A percentile compares a stretch with the other conserved stretches of the same genome.
These are phyloP conservation scores for Gadus chalcogrammus DNA, from an alignment of 2,113 vertebrate genomes.

Conservation along the genomic window DNA sequence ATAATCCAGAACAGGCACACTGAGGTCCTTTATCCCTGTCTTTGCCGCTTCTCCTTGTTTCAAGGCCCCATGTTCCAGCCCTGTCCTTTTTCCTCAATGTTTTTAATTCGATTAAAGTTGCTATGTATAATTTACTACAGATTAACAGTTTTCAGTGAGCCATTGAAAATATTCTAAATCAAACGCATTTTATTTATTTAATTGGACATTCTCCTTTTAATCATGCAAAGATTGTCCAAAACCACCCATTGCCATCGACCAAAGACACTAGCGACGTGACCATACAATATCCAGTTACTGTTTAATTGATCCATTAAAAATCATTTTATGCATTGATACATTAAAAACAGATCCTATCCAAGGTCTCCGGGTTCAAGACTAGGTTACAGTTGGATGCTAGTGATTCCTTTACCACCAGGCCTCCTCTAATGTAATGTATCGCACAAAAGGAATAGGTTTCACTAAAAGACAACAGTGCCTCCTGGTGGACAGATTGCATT, in stretches of 20 bases:
- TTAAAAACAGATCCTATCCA: constrained; percentile 3
- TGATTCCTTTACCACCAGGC: constrained; percentile 28
- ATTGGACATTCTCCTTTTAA: constrained; percentile 8
- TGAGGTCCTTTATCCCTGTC: constrained; percentile 59
- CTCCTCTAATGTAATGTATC: constrained; percentile 33
- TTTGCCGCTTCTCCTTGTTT: constrained; percentile 42
- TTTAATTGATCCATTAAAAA: constrained; percentile 9
- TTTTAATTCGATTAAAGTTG: too few species aligned
- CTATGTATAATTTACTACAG: too few species aligned
- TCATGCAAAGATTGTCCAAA: constrained; percentile 29
- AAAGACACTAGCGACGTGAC: constrained; percentile 51
- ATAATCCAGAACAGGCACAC: constrained; percentile 66
- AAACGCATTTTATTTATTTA: background rate
- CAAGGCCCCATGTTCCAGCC: constrained; percentile 18
- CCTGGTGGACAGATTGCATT: constrained; percentile 67
- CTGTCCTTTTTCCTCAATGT: background rate
- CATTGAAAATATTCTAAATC: background rate
- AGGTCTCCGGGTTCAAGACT: constrained; percentile 23
- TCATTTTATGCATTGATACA: constrained; percentile 17
- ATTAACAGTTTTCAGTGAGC: background rate
- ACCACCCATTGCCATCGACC: constrained; percentile 43
- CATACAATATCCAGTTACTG: constrained; percentile 10
- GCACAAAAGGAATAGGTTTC: constrained; percentile 48
- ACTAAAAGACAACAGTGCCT: constrained; percentile 63
- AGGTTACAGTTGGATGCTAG: constrained; percentile 24